Evolutionary conservation across 2,113 vertebrate genomes (phyloP), one percentile per base, ranked within the genome.

Genomic region (Marcusenius ussheri): DNA sequence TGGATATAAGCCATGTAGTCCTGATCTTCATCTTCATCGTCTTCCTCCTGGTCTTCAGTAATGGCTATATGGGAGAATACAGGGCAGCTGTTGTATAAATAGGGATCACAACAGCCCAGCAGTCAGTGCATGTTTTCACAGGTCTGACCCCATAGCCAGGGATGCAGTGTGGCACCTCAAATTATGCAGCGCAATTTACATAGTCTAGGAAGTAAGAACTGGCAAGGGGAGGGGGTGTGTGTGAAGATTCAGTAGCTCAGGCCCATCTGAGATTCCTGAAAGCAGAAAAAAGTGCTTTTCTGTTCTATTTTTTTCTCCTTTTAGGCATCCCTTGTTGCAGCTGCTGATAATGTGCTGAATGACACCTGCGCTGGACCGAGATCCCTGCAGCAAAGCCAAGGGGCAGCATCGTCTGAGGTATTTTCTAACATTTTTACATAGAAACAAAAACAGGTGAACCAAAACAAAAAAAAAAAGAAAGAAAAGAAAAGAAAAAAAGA

Each of bases 61-160:
- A 98, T 97, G 95, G 96, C 96, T 98, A 97, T 92, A 97, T 95
- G 94, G 96, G 96, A 95, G 96, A 96, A 97, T 96, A 97, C 93
- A 96, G 95, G 96, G 96, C 94, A 97, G 97, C 97, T 97, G 97
- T 95, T 96, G 96, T 96, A 97, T 97, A 96, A 96, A 95, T 94
- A 94, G 27, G 94, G 95, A 96, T 95, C 94, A 96, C 96, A 96
- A 96, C 96, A 96, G 96, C 95, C 91, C 94, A 95, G 95, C 95
- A 95, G 96, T 96, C 95, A 96, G 95, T 96, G 96, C 94, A 96
- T 93, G 96, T 95, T 95, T 95, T 96, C 95, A 97, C 95, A 96
- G 95, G 96, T 94, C 95, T 92, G 93, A 95, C 95, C 96, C 94
- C 66, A 95, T 92, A 94, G 95, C 94, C 93, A 95, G 94, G 94